Conservation (phyloP, 2,888 invertebrate species). For the Branchipolynoe longqiensis region DNA sequence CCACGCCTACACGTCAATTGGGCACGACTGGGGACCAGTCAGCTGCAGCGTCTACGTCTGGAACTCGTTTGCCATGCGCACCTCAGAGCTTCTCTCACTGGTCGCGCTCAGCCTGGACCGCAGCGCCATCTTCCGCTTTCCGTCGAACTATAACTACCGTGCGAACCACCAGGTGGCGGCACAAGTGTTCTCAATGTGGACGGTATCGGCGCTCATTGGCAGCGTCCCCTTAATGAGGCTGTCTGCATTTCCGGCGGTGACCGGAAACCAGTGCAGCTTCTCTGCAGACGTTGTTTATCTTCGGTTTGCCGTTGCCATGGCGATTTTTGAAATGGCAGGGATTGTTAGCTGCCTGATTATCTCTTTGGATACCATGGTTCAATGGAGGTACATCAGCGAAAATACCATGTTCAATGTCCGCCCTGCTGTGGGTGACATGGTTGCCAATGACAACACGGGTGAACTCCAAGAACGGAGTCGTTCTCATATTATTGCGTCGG, state of each 20-base stretch:
- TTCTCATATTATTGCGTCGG: not conserved
- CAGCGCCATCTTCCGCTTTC: not conserved
- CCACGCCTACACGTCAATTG: no score
- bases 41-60: not conserved
- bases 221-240: not conserved
- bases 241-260: not conserved
- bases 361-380: not conserved
- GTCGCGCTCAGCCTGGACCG: constrained; percentile 9
- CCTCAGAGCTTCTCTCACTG: not conserved
- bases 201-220: not conserved
- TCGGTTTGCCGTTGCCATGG: not conserved
- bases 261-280: not conserved
- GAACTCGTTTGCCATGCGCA: not conserved
- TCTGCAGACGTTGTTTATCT: not conserved
- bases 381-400: not conserved
- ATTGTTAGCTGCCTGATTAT: not conserved
- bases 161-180: not conserved
- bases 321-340: not conserved
- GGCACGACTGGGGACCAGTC: no score
- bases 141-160: constrained; percentile 1
- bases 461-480: not conserved
- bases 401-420: not conserved
- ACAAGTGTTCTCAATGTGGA: not conserved
- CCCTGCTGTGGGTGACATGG: not conserved
- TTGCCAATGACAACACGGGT: not conserved